Percentiles rank a stretch among this genome's conserved stretches.
phyloP scores from a whole-genome alignment of 2,888 invertebrate genomes.

The Drosophila basisetae region DNA sequence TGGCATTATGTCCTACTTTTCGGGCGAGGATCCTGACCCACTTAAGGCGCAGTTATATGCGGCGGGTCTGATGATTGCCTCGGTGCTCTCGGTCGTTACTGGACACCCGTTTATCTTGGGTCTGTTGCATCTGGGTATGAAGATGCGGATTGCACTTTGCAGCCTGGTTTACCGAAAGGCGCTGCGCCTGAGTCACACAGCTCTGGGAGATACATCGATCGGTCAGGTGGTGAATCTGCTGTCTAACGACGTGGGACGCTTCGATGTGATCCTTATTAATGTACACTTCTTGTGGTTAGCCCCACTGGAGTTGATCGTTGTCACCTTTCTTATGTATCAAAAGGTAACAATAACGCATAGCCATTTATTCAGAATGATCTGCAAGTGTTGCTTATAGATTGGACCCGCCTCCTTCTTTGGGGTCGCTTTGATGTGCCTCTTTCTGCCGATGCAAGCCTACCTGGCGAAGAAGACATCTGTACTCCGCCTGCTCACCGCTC shows the following conservation, averaged over 20 bases:
- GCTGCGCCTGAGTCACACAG: slow-evolving; percentile 89
- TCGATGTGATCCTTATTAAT: slow-evolving; percentile 90
- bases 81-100: slow-evolving; percentile 90
- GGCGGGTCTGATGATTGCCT: slow-evolving; percentile 89
- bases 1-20: slow-evolving; percentile 87
- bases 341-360: slow-evolving; percentile 83
- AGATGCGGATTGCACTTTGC: slow-evolving; percentile 89
- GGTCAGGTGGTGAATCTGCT: slow-evolving; percentile 94
- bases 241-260: slow-evolving; percentile 95
- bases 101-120: slow-evolving; percentile 95
- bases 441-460: slow-evolving; percentile 91
- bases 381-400: slow-evolving; percentile 82
- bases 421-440: slow-evolving; percentile 87
- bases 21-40: slow-evolving; percentile 46
- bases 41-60: slow-evolving; percentile 91
- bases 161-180: slow-evolving; percentile 89
- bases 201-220: slow-evolving; percentile 91
- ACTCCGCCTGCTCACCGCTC: slow-evolving; percentile 90
- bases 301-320: slow-evolving; percentile 92
- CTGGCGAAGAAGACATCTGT: slow-evolving; percentile 89
- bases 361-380: neutral
- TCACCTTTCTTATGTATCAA: slow-evolving; percentile 91
- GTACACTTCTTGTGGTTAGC: slow-evolving; percentile 97
- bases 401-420: slow-evolving; percentile 87
- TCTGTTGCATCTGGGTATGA: slow-evolving; percentile 88